These are phyloP conservation scores for Hylia prasina DNA, from an alignment of 2,113 vertebrate species.

Conservation along the genomic window DNA sequence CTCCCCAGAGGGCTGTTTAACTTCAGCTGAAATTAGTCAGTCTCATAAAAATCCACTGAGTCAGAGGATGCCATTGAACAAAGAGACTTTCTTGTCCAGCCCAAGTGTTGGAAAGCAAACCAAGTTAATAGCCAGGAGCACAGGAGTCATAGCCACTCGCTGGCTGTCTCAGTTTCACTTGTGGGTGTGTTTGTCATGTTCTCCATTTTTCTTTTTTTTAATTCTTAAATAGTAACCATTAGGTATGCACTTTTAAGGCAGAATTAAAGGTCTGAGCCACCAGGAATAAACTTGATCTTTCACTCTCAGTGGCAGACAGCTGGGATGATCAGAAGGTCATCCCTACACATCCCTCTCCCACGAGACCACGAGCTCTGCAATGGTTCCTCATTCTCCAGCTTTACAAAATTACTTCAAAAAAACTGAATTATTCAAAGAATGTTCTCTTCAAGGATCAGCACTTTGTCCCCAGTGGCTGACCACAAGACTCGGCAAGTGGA, in stretches of 20 bases:
- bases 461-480: not conserved
- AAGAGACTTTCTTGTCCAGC: slow-evolving; percentile 5
- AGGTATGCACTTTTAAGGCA: not conserved
- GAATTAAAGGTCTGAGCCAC: not conserved
- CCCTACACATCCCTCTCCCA: not conserved
- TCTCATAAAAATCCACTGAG: slow-evolving; percentile 10
- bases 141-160: not conserved
- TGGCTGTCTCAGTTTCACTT: not conserved
- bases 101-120: not conserved
- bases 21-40: slow-evolving; percentile 5
- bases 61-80: not conserved
- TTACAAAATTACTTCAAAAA: not conserved
- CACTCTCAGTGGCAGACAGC: not conserved
- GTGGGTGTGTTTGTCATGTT: not conserved
- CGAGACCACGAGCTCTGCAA: not conserved
- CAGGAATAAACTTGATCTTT: not conserved
- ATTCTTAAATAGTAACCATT: not conserved
- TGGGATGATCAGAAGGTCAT: not conserved
- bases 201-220: not conserved
- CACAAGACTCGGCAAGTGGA: not conserved
- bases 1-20: not conserved
- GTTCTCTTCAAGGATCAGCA: not conserved
- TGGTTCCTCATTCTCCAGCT: not conserved
- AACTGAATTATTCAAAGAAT: not conserved
- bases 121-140: not conserved